These are phyloP conservation scores for Bufo gargarizans DNA, from an alignment of 2,113 vertebrate species.

Conservation along the genomic window DNA sequence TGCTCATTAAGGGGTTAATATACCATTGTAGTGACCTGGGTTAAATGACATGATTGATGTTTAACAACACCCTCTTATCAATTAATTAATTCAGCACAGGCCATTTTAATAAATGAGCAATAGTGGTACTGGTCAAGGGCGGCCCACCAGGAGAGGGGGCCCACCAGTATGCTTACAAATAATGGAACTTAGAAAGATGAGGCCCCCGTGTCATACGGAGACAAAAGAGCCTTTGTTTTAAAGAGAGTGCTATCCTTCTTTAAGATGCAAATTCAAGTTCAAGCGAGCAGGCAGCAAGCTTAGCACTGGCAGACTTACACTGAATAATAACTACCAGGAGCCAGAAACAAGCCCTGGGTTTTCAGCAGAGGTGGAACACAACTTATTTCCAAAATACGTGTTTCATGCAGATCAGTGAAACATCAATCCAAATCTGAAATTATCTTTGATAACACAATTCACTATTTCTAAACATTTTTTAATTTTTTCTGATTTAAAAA, in stretches of 20 bases:
- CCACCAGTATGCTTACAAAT: conserved; percentile 13
- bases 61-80: conserved; percentile 30
- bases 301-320: neutral
- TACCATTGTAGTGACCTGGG: neutral
- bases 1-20: conserved; percentile 10
- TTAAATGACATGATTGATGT: conserved; percentile 25
- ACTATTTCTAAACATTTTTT: neutral
- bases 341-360: neutral
- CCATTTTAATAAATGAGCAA: conserved; percentile 29
- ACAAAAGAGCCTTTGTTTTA: conserved; percentile 12
- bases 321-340: conserved; percentile 16
- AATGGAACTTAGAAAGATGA: conserved; percentile 15
- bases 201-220: conserved; percentile 10
- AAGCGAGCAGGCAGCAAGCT: conserved; percentile 22
- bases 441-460: neutral
- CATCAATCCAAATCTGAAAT: neutral
- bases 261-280: conserved; percentile 31
- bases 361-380: neutral
- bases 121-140: conserved; percentile 15
- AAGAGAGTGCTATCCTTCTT: conserved; percentile 14
- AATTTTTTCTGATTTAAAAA: neutral
- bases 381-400: neutral
- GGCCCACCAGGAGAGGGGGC: conserved; percentile 22
- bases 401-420: neutral
- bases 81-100: conserved; percentile 15